Evolutionary conservation across 2,888 invertebrate genomes (phyloP), one percentile per base, ranked within the genome.

Genomic region (Pristionchus maxplancki): DNA sequence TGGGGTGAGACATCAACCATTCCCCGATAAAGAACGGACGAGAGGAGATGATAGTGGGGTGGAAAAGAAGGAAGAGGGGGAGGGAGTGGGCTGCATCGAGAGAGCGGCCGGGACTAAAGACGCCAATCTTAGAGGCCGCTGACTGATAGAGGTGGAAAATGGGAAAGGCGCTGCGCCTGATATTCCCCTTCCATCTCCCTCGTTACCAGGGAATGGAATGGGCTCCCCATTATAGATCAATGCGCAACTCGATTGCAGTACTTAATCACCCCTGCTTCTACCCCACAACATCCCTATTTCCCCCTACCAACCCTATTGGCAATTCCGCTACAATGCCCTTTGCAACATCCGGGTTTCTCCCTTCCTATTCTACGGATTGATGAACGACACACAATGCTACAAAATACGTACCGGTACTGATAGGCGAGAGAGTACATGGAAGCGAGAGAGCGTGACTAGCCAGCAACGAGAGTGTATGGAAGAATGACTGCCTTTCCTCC

Each of bases 141-240:
- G 58, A 67, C 58, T 67, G 13, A 67, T 67, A 67, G 64, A 28
- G 64, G 64, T 31, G 34, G 58, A 58, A 31, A 28, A 8, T n/a
- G 11, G n/a, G 62, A 62, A 62, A 34, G 64, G 15, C 15, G 13
- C 74, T 2, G 58, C 50, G 50, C n/a, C 58, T n/a, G 24, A 20
- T 40, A 20, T 24, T 24, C 40, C 40, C 74, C 74, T 74, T 74
- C 74, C 74, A 37, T 74, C 74, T 74, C 74, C 37, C 74, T 15
- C 74, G n/a, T 74, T 37, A 40, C 74, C 74, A 74, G 31, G 74
- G 37, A 74, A 74, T 74, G 17, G 74, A 74, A 40, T 74, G 74
- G 40, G 24, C 20, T 58, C 24, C 6, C n/a, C n/a, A 58, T 58
- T 58, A 34, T 28, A 31, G 34, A 28, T 34, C 64, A 67, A 67